phyloP scores from a whole-genome alignment of 2,113 vertebrate genomes.

The Caloenas nicobarica region DNA sequence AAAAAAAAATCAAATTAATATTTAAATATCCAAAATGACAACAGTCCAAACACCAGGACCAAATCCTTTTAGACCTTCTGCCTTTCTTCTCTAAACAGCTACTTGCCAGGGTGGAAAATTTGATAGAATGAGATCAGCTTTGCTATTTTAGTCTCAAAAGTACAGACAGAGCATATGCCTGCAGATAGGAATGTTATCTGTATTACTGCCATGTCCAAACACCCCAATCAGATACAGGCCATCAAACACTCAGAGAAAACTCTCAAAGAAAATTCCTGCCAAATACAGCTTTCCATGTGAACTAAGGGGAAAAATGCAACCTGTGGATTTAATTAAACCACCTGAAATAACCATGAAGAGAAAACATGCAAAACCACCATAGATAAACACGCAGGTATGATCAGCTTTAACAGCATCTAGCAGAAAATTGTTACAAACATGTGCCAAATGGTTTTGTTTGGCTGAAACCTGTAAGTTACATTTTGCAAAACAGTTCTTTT shows the following conservation, averaged over 20 bases:
- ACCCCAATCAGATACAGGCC: neutral
- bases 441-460: neutral
- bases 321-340: neutral
- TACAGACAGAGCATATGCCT: neutral
- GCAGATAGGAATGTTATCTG: neutral
- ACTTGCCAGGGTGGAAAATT: neutral
- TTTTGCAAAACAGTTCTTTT: neutral
- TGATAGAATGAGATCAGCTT: neutral
- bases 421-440: neutral
- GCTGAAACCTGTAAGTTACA: neutral
- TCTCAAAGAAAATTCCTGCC: neutral
- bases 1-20: neutral
- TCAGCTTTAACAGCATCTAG: neutral
- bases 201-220: neutral
- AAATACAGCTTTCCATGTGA: neutral
- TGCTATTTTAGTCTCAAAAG: constrained; percentile 11
- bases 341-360: neutral
- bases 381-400: neutral
- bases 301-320: neutral
- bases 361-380: neutral
- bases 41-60: neutral
- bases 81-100: neutral
- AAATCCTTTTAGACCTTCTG: neutral
- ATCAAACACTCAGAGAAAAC: neutral
- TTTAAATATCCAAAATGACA: neutral